Conservation (phyloP, 1,140 invertebrate genomes). For the Nephotettix cincticeps region DNA sequence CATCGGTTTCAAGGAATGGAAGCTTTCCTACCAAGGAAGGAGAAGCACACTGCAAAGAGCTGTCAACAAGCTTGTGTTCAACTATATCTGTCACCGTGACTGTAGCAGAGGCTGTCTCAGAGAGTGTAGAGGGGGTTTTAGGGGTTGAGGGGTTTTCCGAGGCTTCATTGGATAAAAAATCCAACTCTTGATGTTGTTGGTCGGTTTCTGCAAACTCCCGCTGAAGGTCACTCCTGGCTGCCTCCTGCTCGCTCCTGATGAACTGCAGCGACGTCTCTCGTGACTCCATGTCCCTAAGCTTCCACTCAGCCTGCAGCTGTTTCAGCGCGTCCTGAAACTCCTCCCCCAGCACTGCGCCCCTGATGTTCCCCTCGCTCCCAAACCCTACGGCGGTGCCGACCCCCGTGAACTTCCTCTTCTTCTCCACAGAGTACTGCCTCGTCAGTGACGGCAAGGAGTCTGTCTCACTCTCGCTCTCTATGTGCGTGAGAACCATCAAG, state of each 20-base stretch:
- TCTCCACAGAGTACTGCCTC: slow-evolving; percentile 33
- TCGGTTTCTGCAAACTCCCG: neutral
- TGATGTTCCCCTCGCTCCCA: slow-evolving; percentile 59
- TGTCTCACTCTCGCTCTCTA: slow-evolving; percentile 61
- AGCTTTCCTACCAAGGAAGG: too few species aligned
- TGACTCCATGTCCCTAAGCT: slow-evolving; percentile 34
- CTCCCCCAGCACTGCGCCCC: slow-evolving; percentile 51
- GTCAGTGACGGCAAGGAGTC: slow-evolving; percentile 42
- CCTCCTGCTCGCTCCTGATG: slow-evolving; percentile 8
- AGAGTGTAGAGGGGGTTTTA: too few species aligned
- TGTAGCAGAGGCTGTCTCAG: too few species aligned
- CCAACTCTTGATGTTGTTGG: slow-evolving; percentile 17
- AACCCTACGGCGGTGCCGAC: slow-evolving; percentile 43
- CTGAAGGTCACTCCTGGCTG: too few species aligned
- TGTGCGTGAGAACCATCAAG: slow-evolving; percentile 71
- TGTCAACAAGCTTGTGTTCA: too few species aligned
- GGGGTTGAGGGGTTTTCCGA: slow-evolving; percentile 40
- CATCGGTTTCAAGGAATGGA: too few species aligned
- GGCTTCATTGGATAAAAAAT: slow-evolving; percentile 47
- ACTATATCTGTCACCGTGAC: too few species aligned
- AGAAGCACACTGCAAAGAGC: too few species aligned
- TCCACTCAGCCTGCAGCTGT: slow-evolving; percentile 49
- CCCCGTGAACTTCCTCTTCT: neutral
- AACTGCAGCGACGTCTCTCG: slow-evolving; percentile 10
- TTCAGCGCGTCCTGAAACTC: slow-evolving; percentile 57